Evolutionary conservation across 2,113 vertebrate species (phyloP).

Genomic region (Cephalopterus ornatus): DNA sequence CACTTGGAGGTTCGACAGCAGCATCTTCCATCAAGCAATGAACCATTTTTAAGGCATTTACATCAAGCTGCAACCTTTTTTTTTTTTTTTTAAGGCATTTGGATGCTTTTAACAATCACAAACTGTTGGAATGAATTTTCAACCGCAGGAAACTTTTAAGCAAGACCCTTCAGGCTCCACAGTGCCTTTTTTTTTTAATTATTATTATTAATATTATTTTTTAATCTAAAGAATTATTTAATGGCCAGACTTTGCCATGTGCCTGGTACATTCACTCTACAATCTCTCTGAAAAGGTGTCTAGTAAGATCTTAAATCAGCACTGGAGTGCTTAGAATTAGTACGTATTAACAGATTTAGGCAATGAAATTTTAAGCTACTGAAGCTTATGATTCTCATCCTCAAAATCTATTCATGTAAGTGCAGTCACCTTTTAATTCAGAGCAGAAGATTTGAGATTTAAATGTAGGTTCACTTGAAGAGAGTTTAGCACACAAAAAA

Average conservation of each 20-base stretch:
- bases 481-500: slow-evolving; percentile 29
- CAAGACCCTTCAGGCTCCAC: background rate
- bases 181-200: background rate
- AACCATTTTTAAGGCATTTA: background rate
- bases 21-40: background rate
- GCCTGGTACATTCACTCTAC: background rate
- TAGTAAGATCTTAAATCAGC: slow-evolving; percentile 1
- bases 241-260: background rate
- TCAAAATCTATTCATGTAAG: slow-evolving; percentile 29
- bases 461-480: slow-evolving; percentile 30
- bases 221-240: background rate
- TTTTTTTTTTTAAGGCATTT: background rate
- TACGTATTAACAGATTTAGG: slow-evolving; percentile 14
- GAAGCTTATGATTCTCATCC: slow-evolving; percentile 45
- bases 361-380: slow-evolving; percentile 22
- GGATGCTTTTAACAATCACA: background rate
- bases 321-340: slow-evolving; percentile 2
- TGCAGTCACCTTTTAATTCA: slow-evolving; percentile 40
- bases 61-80: background rate
- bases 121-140: background rate
- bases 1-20: background rate
- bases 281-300: background rate
- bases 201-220: background rate
- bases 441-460: slow-evolving; percentile 33
- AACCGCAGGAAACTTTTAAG: background rate